Percentiles rank a stretch among this genome's conserved stretches.
phyloP scores from a whole-genome alignment of 2,797 vertebrate genomes.

The Cirrhinus mrigala region DNA sequence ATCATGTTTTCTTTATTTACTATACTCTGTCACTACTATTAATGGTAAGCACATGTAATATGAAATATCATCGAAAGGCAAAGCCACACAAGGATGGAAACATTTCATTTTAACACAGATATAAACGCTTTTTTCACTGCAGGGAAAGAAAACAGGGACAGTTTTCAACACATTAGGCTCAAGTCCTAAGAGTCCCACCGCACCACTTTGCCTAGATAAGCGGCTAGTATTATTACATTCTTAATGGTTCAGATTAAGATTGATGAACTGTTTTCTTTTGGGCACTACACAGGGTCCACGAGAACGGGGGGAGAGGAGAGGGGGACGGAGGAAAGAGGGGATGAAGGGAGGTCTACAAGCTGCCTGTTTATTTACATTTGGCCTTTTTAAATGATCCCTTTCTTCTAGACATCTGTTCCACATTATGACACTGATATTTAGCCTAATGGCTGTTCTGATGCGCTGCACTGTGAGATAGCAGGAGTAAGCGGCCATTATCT shows the following conservation, averaged over 20 bases:
- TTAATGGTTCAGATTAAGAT: slow-evolving; percentile 79
- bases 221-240: slow-evolving; percentile 68
- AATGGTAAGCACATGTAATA: background rate
- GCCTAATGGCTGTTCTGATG: slow-evolving; percentile 79
- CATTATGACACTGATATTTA: slow-evolving; percentile 82
- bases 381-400: slow-evolving; percentile 83
- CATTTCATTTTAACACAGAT: slow-evolving; percentile 15
- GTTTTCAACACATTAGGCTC: slow-evolving; percentile 57
- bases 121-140: slow-evolving; percentile 2
- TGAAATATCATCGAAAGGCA: background rate
- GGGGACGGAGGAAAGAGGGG: slow-evolving; percentile 38
- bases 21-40: background rate
- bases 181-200: slow-evolving; percentile 57
- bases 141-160: slow-evolving; percentile 36
- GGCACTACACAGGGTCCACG: slow-evolving; percentile 76
- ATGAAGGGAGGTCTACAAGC: slow-evolving; percentile 70
- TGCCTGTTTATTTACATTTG: slow-evolving; percentile 85
- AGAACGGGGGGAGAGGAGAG: slow-evolving; percentile 22
- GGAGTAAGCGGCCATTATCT: slow-evolving; percentile 45
- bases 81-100: slow-evolving; percentile 14
- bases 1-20: background rate
- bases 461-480: slow-evolving; percentile 56
- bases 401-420: slow-evolving; percentile 83
- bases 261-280: slow-evolving; percentile 83
- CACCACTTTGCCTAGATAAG: slow-evolving; percentile 65